These are phyloP conservation scores for Montipora sp. DNA, from an alignment of 64 coral and sea anemone species.

Conservation along the genomic window DNA sequence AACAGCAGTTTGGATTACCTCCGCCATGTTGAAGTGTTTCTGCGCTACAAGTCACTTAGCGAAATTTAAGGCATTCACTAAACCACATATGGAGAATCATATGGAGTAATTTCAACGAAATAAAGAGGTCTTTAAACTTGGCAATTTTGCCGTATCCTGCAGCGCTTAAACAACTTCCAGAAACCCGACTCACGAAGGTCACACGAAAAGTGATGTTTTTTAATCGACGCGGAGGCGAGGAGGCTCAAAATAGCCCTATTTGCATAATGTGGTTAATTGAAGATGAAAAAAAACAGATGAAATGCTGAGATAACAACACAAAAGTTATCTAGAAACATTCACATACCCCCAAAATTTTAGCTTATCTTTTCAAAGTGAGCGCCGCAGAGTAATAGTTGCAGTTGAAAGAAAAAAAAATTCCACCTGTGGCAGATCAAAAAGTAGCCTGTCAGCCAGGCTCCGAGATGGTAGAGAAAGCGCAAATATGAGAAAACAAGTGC, in stretches of 20 bases:
- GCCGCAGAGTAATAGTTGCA: neutral
- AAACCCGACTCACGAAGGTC: no score
- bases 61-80: neutral
- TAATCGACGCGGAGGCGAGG: conserved; percentile 1
- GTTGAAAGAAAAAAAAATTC: neutral
- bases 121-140: conserved; percentile 21
- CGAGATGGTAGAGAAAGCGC: no score
- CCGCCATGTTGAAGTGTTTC: conserved; percentile 20
- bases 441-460: no score
- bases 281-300: neutral
- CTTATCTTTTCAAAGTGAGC: neutral
- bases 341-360: neutral
- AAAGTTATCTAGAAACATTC: neutral
- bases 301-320: neutral
- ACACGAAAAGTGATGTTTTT: conserved; percentile 12
- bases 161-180: conserved; percentile 34
- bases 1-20: conserved; percentile 35
- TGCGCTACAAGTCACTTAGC: neutral
- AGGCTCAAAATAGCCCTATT: neutral
- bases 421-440: neutral
- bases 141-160: conserved; percentile 20
- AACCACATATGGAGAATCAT: neutral
- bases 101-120: conserved; percentile 2
- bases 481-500: no score
- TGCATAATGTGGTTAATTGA: conserved; percentile 5